Evolutionary conservation across 2,113 vertebrate species (phyloP).

Genomic region (Poeciliopsis prolifica): DNA sequence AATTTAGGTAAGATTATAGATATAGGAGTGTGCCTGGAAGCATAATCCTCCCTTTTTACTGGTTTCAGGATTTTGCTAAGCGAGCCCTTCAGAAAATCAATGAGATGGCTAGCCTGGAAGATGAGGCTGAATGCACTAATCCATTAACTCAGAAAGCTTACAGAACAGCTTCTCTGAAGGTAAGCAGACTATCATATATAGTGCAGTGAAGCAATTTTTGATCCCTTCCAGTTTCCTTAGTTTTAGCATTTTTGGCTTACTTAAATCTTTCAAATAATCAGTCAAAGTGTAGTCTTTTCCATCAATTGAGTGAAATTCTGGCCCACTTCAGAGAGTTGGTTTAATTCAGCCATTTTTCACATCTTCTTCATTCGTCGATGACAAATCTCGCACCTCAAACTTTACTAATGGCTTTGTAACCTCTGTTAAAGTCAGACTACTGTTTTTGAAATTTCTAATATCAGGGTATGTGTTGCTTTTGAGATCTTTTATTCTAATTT

Average conservation of each 20-base stretch:
- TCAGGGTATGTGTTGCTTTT: too few relatives aligned
- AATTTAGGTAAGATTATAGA: neutral
- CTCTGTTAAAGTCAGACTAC: too few relatives aligned
- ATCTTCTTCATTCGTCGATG: too few relatives aligned
- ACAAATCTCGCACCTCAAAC: too few relatives aligned
- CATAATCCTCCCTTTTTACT: neutral
- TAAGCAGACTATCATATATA: neutral
- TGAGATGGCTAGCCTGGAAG: conserved; percentile 85
- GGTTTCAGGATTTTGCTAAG: conserved; percentile 87
- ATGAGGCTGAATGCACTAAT: conserved; percentile 65
- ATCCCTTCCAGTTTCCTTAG: neutral
- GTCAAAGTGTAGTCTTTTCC: too few relatives aligned
- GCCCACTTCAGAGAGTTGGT: too few relatives aligned
- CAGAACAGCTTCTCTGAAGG: conserved; percentile 91
- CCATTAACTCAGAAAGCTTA: conserved; percentile 79
- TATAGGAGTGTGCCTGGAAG: neutral
- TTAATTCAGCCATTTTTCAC: too few relatives aligned
- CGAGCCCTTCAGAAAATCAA: conserved; percentile 89
- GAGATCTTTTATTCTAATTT: too few relatives aligned
- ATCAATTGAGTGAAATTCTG: too few relatives aligned
- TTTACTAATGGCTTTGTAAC: too few relatives aligned
- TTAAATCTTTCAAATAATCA: neutral
- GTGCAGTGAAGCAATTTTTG: neutral
- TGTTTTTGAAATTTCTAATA: too few relatives aligned
- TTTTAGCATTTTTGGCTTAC: neutral